Evolutionary conservation across 2,113 vertebrate genomes (phyloP), one percentile per base, ranked within the genome.

Genomic region (Chroicocephalus ridibundus): DNA sequence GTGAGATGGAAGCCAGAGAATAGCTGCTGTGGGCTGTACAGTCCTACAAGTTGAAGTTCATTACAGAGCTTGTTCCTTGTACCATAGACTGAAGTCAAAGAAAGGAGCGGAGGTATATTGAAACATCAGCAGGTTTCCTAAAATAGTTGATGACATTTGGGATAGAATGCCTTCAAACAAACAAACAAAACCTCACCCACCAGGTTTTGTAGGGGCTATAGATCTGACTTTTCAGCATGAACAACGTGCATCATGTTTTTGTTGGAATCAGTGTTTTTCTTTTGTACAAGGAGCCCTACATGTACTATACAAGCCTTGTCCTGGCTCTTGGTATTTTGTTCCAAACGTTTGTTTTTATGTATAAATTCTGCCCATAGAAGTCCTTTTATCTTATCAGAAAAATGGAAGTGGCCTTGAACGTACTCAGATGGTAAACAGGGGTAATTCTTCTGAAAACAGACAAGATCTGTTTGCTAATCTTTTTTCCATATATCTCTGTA

Each of bases 401-500:
- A 78, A 34, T 0, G 51, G 24, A 74, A 74, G 10, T 47, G 40
- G 31, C 36, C 34, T 86, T 90, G 55, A 66, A 62, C 38, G 34
- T 46, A 27, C 6, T 76, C 1, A 0, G 12, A 5, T 66, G 44
- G 31, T 82, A 31, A 88, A 83, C 11, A 69, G 34, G 17, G 49
- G 9, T n/a, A 42, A 1, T 77, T 94, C n/a, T 70, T 75, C 54
- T 36, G 36, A 55, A 85, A 42, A 40, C 0, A 9, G 58, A 10
- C 2, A 1, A 34, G 34, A 22, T 55, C 29, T 76, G 36, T 60
- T 82, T 75, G 42, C 19, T 83, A 13, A n/a, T 49, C 6, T n/a
- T 40, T 72, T 65, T 29, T 42, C 44, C 0, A 0, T 31, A 1
- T 46, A 7, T 85, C 10, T 88, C 36, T 68, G n/a, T 68, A 1